Conservation (phyloP, 2,797 vertebrate species). For the Pseudochromis fuscus region DNA sequence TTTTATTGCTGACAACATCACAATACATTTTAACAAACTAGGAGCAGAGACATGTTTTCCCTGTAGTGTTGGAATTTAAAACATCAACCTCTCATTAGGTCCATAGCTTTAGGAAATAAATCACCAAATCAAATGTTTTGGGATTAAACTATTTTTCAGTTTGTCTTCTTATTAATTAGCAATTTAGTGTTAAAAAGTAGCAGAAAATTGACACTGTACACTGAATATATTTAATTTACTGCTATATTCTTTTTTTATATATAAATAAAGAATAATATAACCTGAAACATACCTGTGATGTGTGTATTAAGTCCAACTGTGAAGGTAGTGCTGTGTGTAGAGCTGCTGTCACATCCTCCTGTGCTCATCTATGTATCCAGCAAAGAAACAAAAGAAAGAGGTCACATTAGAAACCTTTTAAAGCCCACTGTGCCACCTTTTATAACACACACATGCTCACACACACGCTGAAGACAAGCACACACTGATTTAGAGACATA, state of each 20-base stretch:
- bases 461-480: neutral
- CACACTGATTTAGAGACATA: constrained; percentile 20
- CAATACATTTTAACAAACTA: constrained; percentile 3
- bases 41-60: neutral
- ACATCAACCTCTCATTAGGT: neutral
- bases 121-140: neutral
- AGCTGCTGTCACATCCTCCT: neutral
- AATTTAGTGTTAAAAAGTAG: neutral
- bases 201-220: neutral
- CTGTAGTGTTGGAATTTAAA: neutral
- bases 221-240: neutral
- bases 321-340: neutral
- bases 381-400: neutral
- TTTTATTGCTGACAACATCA: neutral
- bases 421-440: neutral
- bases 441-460: neutral
- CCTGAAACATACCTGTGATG: constrained; percentile 12
- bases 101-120: neutral
- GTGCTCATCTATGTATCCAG: constrained; percentile 21
- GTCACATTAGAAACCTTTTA: neutral
- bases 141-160: neutral
- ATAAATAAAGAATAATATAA: no score
- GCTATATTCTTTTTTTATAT: constrained; percentile 1
- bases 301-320: constrained; percentile 24
- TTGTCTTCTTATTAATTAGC: neutral